Evolutionary conservation across 2,113 vertebrate species (phyloP).

Genomic region (Geococcyx californianus): DNA sequence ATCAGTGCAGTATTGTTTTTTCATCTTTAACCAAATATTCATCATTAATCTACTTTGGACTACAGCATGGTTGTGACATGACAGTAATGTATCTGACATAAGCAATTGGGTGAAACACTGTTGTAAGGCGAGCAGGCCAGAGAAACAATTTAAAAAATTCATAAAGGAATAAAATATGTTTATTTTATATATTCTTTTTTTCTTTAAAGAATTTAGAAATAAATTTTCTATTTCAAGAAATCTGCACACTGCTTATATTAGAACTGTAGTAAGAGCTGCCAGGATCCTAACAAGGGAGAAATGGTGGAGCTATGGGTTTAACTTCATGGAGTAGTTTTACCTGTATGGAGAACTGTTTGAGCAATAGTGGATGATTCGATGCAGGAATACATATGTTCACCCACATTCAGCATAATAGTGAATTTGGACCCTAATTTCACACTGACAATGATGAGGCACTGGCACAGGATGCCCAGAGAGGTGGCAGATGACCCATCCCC

Average conservation of each 20-base stretch:
- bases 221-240: neutral
- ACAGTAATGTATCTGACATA: slow-evolving; percentile 25
- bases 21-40: slow-evolving; percentile 24
- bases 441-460: too few species aligned
- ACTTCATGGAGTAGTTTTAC: neutral
- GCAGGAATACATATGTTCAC: neutral
- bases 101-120: slow-evolving; percentile 20
- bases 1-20: slow-evolving; percentile 7
- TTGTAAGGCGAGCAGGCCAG: neutral
- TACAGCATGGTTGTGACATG: neutral
- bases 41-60: slow-evolving; percentile 22
- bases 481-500: too few species aligned
- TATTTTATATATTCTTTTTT: neutral
- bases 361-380: neutral
- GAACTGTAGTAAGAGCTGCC: neutral
- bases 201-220: neutral
- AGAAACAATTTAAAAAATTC: slow-evolving; percentile 10
- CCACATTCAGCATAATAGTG: neutral
- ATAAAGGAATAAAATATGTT: slow-evolving; percentile 35
- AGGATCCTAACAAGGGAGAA: neutral
- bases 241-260: neutral
- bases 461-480: too few species aligned
- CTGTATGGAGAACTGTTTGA: neutral
- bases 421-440: too few species aligned
- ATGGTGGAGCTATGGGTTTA: neutral